Percentiles rank a stretch among this genome's conserved stretches.
Evolutionary conservation across 2,888 invertebrate genomes (phyloP).

Genomic region (Eurytoma californica): DNA sequence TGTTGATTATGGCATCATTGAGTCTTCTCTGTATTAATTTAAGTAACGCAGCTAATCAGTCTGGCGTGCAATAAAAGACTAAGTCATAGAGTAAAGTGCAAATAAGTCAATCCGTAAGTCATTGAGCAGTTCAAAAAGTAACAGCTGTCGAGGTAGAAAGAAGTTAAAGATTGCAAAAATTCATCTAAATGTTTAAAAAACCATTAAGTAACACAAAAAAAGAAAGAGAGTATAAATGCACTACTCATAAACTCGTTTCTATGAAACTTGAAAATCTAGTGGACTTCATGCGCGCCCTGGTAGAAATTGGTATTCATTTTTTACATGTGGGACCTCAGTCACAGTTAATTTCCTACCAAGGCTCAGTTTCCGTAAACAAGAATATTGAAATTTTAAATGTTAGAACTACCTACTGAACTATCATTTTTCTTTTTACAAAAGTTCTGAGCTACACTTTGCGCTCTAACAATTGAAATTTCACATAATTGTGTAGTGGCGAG

Average conservation of each 20-base stretch:
- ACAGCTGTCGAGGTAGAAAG: slow-evolving; percentile 10
- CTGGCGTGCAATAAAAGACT: slow-evolving; percentile 43
- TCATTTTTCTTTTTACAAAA: too few relatives aligned
- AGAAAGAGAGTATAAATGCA: slow-evolving; percentile 28
- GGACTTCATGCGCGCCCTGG: slow-evolving; percentile 44
- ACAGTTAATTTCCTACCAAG: too few relatives aligned
- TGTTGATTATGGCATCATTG: slow-evolving; percentile 47
- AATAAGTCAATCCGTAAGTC: slow-evolving; percentile 23
- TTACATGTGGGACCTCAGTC: too few relatives aligned
- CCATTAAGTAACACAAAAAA: slow-evolving; percentile 26
- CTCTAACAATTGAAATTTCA: too few relatives aligned
- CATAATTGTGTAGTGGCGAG: too few relatives aligned
- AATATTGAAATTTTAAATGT: too few relatives aligned
- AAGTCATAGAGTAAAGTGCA: slow-evolving; percentile 31
- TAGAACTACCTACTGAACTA: too few relatives aligned
- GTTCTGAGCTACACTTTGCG: too few relatives aligned
- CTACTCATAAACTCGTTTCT: slow-evolving; percentile 49
- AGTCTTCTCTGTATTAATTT: slow-evolving; percentile 37
- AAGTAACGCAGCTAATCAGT: slow-evolving; percentile 41
- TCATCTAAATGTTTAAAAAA: slow-evolving; percentile 8
- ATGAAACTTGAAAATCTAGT: slow-evolving; percentile 45
- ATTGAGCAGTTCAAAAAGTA: slow-evolving; percentile 21
- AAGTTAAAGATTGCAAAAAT: slow-evolving; percentile 22
- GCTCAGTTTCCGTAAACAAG: too few relatives aligned
- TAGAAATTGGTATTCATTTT: slow-evolving; percentile 17